phyloP scores from a whole-genome alignment of 2,797 vertebrate genomes.

The Gymnothorax javanicus region DNA sequence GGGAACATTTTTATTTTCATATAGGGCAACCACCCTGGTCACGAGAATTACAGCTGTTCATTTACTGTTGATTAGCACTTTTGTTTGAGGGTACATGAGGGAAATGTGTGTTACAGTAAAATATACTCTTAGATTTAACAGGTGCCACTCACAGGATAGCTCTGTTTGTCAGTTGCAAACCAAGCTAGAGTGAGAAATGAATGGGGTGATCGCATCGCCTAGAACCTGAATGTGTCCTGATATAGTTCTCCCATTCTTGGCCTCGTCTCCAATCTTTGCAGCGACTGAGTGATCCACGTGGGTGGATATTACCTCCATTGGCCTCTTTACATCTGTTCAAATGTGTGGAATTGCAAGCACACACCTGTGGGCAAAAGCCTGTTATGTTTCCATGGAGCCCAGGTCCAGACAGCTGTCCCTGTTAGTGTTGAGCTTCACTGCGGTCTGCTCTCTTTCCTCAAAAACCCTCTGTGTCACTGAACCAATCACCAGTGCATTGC shows the following conservation, averaged over 20 bases:
- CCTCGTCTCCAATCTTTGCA: not conserved
- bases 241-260: not conserved
- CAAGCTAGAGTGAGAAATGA: not conserved
- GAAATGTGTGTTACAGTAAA: not conserved
- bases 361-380: constrained; percentile 8
- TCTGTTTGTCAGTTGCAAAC: not conserved
- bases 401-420: constrained; percentile 1
- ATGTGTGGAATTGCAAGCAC: constrained; percentile 43
- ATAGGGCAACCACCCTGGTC: too few relatives aligned
- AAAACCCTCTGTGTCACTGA: not conserved
- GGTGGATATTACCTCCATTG: constrained; percentile 47
- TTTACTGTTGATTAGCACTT: too few relatives aligned
- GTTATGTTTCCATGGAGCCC: not conserved
- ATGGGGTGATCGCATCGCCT: not conserved
- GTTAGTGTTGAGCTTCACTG: not conserved
- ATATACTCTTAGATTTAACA: not conserved
- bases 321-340: constrained; percentile 50
- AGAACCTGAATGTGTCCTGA: too few relatives aligned
- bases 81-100: too few relatives aligned
- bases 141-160: not conserved
- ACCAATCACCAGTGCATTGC: not conserved
- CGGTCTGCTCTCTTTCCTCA: not conserved
- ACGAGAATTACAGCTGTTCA: too few relatives aligned
- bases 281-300: constrained; percentile 22
- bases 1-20: too few relatives aligned